Percentiles rank a stretch among this genome's conserved stretches.
phyloP scores from a whole-genome alignment of 2,797 vertebrate genomes.

The Coregonus sp. region DNA sequence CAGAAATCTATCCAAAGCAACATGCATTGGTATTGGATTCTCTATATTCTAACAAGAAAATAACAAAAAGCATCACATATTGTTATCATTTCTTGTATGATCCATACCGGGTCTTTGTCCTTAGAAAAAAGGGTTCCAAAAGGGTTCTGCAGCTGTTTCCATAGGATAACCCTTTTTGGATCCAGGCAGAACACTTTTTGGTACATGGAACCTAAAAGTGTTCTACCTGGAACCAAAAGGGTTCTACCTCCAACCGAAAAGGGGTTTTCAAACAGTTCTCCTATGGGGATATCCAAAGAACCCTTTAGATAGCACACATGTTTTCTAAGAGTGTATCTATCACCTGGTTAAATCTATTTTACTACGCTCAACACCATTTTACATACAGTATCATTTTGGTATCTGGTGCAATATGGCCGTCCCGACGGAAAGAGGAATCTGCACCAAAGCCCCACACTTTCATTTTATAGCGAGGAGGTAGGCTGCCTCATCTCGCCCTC shows the following conservation, averaged over 20 bases:
- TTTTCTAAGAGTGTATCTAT: not conserved
- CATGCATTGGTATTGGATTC: not conserved
- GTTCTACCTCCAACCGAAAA: no score
- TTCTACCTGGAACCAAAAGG: no score
- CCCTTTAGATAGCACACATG: not conserved
- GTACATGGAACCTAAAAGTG: no score
- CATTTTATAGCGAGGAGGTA: conserved; percentile 25
- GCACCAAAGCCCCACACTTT: not conserved
- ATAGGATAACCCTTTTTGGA: no score
- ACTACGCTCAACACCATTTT: not conserved
- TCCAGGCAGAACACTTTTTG: no score
- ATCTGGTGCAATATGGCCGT: not conserved
- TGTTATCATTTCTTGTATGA: not conserved
- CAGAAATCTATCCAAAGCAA: conserved; percentile 29
- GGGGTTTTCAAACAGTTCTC: no score
- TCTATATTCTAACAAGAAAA: not conserved
- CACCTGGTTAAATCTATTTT: not conserved
- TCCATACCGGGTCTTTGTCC: not conserved
- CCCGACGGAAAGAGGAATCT: not conserved
- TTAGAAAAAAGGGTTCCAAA: no score
- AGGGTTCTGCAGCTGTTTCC: no score
- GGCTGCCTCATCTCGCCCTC: conserved; percentile 20
- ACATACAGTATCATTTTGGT: not conserved
- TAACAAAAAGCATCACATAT: not conserved
- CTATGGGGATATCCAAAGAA: no score